Conservation (phyloP, 2,888 invertebrate species). For the Zelleria hepariella region DNA sequence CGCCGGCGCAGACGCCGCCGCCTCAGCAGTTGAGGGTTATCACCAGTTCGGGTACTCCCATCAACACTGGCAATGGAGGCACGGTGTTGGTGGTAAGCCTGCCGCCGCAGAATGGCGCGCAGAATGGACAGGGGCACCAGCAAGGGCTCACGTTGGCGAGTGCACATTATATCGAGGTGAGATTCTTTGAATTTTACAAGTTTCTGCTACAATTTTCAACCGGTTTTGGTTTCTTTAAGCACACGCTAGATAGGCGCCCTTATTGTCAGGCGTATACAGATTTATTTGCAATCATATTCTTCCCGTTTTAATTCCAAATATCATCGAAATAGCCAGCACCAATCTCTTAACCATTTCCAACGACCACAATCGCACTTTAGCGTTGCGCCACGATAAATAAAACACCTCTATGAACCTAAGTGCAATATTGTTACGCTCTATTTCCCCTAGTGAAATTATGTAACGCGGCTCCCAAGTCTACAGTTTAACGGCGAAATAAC, state of each 20-base stretch:
- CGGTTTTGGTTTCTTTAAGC: background rate
- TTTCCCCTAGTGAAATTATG: too few relatives aligned
- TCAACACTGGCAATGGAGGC: slow-evolving; percentile 69
- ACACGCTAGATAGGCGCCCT: background rate
- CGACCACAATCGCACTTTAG: too few relatives aligned
- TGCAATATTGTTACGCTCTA: too few relatives aligned
- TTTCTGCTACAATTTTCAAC: too few relatives aligned
- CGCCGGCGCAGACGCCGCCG: slow-evolving; percentile 53
- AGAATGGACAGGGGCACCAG: slow-evolving; percentile 44
- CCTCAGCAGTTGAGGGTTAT: slow-evolving; percentile 65
- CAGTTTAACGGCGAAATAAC: too few relatives aligned
- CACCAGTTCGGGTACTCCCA: slow-evolving; percentile 65
- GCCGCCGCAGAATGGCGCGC: slow-evolving; percentile 74
- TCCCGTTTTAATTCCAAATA: background rate
- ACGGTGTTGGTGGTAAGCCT: slow-evolving; percentile 87
- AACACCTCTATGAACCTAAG: too few relatives aligned
- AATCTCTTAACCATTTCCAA: too few relatives aligned
- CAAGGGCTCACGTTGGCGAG: slow-evolving; percentile 59
- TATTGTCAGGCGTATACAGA: background rate
- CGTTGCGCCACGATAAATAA: too few relatives aligned
- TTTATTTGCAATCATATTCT: background rate
- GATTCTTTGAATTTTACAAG: slow-evolving; percentile 18
- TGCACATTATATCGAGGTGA: slow-evolving; percentile 68
- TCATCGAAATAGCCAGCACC: too few relatives aligned
- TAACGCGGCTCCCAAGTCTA: too few relatives aligned